Conservation (phyloP, 2,888 invertebrate species). For the Cataglyphis livida region DNA sequence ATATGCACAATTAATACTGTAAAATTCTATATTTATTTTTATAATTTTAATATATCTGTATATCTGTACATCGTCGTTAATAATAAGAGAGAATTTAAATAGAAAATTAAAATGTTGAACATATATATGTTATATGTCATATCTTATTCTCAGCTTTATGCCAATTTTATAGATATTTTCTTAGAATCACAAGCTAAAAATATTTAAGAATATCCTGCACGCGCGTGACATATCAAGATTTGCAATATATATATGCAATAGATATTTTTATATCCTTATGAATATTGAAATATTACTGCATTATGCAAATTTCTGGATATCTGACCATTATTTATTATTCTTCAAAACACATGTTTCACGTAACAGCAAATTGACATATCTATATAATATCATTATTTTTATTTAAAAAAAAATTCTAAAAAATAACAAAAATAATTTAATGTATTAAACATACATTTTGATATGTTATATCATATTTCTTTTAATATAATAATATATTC, state of each 20-base stretch:
- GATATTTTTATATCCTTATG: constrained; percentile 19
- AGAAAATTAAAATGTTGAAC: not conserved
- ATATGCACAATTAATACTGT: not conserved
- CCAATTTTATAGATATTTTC: constrained; percentile 19
- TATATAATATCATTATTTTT: constrained; percentile 8
- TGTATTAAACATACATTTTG: not conserved
- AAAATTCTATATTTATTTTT: not conserved
- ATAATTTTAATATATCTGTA: constrained; percentile 16
- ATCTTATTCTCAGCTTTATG: constrained; percentile 7
- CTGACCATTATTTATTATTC: not conserved
- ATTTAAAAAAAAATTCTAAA: not conserved
- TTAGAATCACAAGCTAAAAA: constrained; percentile 16
- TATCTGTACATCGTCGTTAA: not conserved
- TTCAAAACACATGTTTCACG: not conserved
- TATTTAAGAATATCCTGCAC: constrained; percentile 13
- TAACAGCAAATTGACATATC: not conserved
- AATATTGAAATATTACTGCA: not conserved
- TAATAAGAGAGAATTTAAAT: not conserved
- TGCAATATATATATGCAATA: constrained; percentile 11
- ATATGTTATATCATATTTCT: not conserved
- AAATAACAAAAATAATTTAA: not conserved
- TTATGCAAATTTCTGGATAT: not conserved
- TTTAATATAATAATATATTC: not conserved
- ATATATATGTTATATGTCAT: constrained; percentile 23
- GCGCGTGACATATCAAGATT: not conserved